These are phyloP conservation scores for Atractosteus spatula DNA, from an alignment of 2,113 vertebrate genomes.

Conservation along the genomic window DNA sequence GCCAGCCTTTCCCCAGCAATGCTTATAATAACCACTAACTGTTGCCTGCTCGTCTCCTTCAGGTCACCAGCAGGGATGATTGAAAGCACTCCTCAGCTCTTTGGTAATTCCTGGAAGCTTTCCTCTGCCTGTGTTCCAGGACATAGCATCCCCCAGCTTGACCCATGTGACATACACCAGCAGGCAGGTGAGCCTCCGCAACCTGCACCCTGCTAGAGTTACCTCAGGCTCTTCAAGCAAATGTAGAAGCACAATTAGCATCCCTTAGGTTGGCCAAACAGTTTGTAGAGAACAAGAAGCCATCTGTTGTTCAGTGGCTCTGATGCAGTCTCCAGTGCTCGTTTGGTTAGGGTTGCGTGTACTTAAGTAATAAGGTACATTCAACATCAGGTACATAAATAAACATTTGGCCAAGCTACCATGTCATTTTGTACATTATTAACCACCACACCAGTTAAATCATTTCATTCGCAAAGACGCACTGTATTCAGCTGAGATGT, in stretches of 20 bases:
- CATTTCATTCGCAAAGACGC: no score
- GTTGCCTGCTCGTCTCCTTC: conserved; percentile 20
- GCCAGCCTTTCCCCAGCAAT: no score
- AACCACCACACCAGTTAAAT: background rate
- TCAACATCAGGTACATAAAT: conserved; percentile 5
- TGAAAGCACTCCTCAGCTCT: conserved; percentile 90
- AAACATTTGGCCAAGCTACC: background rate
- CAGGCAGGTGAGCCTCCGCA: conserved; percentile 77
- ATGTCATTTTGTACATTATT: background rate
- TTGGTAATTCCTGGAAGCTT: conserved; percentile 89
- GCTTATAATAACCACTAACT: no score
- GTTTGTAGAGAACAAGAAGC: conserved; percentile 15
- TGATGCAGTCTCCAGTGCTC: background rate
- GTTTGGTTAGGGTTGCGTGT: conserved; percentile 10
- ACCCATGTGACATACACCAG: conserved; percentile 89
- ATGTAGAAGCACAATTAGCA: background rate
- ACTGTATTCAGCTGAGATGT: no score
- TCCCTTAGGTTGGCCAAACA: conserved; percentile 10
- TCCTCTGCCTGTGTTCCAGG: conserved; percentile 69
- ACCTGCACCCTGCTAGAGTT: background rate
- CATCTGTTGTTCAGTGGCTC: background rate
- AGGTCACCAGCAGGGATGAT: conserved; percentile 92
- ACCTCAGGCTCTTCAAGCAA: background rate
- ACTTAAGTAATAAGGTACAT: conserved; percentile 5
- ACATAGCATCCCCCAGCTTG: conserved; percentile 64